Evolutionary conservation across 2,797 vertebrate species (phyloP), one percentile per base, ranked within the genome.

Genomic region (Cirrhinus molitorella): DNA sequence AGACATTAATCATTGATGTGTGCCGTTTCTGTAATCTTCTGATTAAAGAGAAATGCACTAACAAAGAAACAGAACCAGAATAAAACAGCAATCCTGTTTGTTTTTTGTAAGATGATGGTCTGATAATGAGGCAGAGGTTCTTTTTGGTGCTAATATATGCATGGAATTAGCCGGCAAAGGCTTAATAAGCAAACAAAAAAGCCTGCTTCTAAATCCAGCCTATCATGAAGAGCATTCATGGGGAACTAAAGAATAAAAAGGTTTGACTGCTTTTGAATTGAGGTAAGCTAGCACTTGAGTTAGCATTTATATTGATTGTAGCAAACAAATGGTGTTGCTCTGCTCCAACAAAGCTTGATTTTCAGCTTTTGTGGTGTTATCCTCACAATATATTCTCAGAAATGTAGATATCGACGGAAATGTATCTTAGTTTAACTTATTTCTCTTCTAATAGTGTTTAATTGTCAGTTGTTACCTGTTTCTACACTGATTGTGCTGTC

Each of bases 1-100:
- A 84, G 53, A 37, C 83, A 85, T 76, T 71, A 59, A 83, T 89
- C 81, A 85, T 82, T 88, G 87, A 86, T 86, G 86, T 68, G 55
- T 74, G 53, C 23, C 71, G 59, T 79, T 87, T 74, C 72, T 81
- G 74, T 87, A 84, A 87, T 84, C 82, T 80, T 77, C 68, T 45
- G 72, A 86, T 87, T 85, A 87, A 87, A 87, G 85, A 82, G 45
- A 70, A 71, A 43, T 59, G 37, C 19, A 37, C 8, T 65, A 76
- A 77, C 81, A 77, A 86, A 70, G 70, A 68, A 63, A 73, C 45
- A 59, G 76, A 80, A 71, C 63, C 49, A 66, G 61, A 83, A 75
- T 43, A 23, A 82, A 83, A 74, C 31, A 53, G 77, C 63, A 71
- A 37, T 43, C 40, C 68, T 45, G 78, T 59, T 67, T 37, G 28